Base-by-base conservation (phyloP, 2,888 invertebrate genomes). In the Ochlodes sylvanus region DNA sequence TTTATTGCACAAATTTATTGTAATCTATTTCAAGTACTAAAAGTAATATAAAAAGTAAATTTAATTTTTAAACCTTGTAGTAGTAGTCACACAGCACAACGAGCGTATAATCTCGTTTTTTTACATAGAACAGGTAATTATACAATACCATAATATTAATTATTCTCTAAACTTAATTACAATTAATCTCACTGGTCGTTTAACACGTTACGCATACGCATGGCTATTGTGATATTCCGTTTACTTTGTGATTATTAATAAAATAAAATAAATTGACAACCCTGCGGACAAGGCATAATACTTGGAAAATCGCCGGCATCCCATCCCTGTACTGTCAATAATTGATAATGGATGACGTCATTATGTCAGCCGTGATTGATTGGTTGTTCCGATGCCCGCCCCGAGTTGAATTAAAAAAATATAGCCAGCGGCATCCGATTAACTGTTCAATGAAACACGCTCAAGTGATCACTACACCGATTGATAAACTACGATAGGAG, bases 341-440 rank as follows among this genome's bases (percentile, higher is more conserved):
- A 92, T 92, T 92, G 92, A 90, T 92, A 92, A 92, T 91, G 90
- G 92, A 92, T 91, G 91, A 90, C 90, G 90, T 89, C 89, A 91
- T 90, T 88, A 89, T 85, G 89, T 89, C 89, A 86, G 83, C 75
- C 75, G 86, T 92, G 92, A 92, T 92, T 89, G 92, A 92, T 92
- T 89, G 86, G 86, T 75, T 79, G 80, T 81, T 84, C 84, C 83
- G 82, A 79, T 73, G 73, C 72, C 69, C 66, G 70, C 76, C 72
- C 61, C 17, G 61, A 55, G 68, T 27, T 57, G 66, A 69, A 71
- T 72, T 72, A 72, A 75, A 75, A 73, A 73, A 68, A 70, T 68
- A 54, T 65, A 27, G 32, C 55, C 70, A 32, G 58, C 54, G 61
- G 44, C 55, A 61, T 55, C 42, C 55, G 67, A 67, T 71, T 71